These are phyloP conservation scores for Synergus japonicus DNA, from an alignment of 2,888 invertebrate species.

Conservation along the genomic window DNA sequence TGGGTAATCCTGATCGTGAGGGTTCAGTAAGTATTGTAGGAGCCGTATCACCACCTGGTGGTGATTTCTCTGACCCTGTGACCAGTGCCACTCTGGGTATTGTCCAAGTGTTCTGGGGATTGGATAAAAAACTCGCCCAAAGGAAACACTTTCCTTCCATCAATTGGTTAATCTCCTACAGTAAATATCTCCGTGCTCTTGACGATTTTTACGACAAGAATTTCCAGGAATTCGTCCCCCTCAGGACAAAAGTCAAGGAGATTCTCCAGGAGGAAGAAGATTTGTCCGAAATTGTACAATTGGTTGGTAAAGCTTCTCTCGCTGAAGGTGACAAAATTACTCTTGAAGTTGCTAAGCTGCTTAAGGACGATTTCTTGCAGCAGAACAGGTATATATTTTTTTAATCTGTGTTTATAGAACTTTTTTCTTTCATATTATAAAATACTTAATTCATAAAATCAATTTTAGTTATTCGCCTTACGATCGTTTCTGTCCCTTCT, in stretches of 20 bases:
- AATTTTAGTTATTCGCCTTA: slow-evolving; percentile 88
- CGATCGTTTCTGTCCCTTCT: slow-evolving; percentile 99
- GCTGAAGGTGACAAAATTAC: slow-evolving; percentile 99
- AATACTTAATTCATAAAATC: not conserved
- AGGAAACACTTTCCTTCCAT: slow-evolving; percentile 99
- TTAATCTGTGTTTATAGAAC: not conserved
- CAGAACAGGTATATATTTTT: slow-evolving; percentile 89
- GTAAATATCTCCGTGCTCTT: slow-evolving; percentile 98
- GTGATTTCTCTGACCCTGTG: slow-evolving; percentile 99
- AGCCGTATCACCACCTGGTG: slow-evolving; percentile 99
- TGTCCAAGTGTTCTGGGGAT: slow-evolving; percentile 99
- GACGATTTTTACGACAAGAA: slow-evolving; percentile 99
- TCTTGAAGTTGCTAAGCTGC: slow-evolving; percentile 97
- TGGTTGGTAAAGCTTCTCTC: slow-evolving; percentile 99
- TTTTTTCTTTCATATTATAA: not conserved
- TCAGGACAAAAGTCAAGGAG: slow-evolving; percentile 97
- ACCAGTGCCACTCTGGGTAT: slow-evolving; percentile 99
- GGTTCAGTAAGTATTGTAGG: slow-evolving; percentile 99
- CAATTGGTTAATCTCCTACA: slow-evolving; percentile 98
- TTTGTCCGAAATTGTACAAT: slow-evolving; percentile 99
- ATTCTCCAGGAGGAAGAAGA: slow-evolving; percentile 99
- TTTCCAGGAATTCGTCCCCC: slow-evolving; percentile 96
- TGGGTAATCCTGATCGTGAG: slow-evolving; percentile 98
- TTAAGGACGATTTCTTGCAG: slow-evolving; percentile 99
- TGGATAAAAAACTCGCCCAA: slow-evolving; percentile 99